phyloP scores from a whole-genome alignment of 1,140 invertebrate species.

The Vollenhovia emeryi region DNA sequence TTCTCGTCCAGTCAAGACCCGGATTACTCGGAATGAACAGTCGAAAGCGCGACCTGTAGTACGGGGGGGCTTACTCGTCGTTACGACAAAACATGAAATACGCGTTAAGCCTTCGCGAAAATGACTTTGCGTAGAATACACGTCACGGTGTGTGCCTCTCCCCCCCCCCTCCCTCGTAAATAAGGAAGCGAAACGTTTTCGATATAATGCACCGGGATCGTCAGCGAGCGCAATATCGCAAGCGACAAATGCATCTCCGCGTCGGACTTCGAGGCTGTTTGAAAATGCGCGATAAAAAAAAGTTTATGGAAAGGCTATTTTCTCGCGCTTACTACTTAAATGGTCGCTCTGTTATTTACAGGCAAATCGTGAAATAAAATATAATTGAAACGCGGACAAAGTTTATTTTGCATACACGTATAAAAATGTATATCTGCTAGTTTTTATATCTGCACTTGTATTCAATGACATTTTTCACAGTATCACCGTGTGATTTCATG shows the following conservation, averaged over 20 bases:
- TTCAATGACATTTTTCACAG: not conserved
- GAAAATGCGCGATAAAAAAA: not conserved
- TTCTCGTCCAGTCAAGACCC: constrained; percentile 57
- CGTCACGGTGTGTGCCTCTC: not conserved
- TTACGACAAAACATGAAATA: constrained; percentile 61
- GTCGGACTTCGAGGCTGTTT: not conserved
- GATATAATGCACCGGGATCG: constrained; percentile 26
- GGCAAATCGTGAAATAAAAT: not conserved
- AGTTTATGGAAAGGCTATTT: not conserved
- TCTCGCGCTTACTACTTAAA: constrained; percentile 7
- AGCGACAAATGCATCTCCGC: constrained; percentile 22
- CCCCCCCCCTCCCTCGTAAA: constrained; percentile 23
- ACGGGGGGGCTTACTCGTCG: constrained; percentile 31
- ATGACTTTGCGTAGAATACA: constrained; percentile 61
- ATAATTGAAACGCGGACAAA: not conserved
- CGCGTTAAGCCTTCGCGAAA: constrained; percentile 53
- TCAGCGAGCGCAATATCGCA: constrained; percentile 12
- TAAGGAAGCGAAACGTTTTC: constrained; percentile 46
- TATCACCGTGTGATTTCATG: not conserved
- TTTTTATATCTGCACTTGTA: not conserved
- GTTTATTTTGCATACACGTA: not conserved
- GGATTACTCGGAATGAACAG: constrained; percentile 65
- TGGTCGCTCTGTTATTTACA: not conserved
- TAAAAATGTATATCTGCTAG: not conserved
- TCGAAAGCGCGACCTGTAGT: constrained; percentile 50